Conservation (phyloP, 2,113 vertebrate genomes). For the Coptodon bakossiorum region DNA sequence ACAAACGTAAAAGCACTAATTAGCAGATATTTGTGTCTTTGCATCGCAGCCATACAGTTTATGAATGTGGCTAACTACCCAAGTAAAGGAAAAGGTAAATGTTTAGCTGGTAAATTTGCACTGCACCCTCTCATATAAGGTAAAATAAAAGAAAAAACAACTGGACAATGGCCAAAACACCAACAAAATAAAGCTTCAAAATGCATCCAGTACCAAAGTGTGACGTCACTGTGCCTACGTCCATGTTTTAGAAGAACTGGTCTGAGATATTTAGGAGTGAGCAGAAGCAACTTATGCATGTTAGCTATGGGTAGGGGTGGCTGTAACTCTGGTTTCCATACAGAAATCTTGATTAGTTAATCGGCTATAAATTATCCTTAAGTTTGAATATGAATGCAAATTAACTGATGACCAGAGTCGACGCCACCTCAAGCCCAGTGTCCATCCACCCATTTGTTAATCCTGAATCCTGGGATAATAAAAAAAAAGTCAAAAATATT, state of each 20-base stretch:
- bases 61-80: background rate
- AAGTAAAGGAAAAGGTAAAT: rapidly evolving
- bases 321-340: background rate
- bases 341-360: background rate
- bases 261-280: background rate
- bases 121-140: background rate
- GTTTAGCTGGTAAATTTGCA: background rate
- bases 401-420: background rate
- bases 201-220: background rate
- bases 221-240: rapidly evolving
- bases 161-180: background rate
- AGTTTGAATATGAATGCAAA: background rate
- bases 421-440: background rate
- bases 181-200: background rate
- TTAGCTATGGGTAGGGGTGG: background rate
- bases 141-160: background rate
- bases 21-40: background rate
- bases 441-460: background rate
- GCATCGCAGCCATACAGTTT: background rate
- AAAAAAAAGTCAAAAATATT: background rate
- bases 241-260: background rate
- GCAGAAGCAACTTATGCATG: background rate
- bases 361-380: background rate
- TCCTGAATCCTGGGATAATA: background rate
- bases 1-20: background rate